Conservation (phyloP, 1,140 invertebrate species). For the Drosophila setifemur region DNA sequence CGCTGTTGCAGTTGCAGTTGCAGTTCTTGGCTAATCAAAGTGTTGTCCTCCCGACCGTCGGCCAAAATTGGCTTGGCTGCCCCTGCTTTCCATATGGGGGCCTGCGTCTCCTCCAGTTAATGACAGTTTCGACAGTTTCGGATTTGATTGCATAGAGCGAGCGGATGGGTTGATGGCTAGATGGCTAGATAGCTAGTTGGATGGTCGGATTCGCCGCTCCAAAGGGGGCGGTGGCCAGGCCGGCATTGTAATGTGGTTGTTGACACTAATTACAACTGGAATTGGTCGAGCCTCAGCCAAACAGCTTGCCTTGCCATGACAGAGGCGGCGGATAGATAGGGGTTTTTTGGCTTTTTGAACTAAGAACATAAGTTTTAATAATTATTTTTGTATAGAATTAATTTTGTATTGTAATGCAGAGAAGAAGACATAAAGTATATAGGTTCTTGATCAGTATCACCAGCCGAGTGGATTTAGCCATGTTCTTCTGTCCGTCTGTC, state of each 20-base stretch:
- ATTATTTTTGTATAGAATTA: no score
- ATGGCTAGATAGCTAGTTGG: slow-evolving; percentile 26
- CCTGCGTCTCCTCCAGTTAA: slow-evolving; percentile 48
- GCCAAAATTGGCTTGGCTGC: slow-evolving; percentile 15
- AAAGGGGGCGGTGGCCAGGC: slow-evolving; percentile 7
- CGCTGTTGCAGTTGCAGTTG: slow-evolving; percentile 23
- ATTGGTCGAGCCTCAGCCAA: slow-evolving; percentile 53
- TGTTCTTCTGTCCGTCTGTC: no score
- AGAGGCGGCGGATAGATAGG: neutral
- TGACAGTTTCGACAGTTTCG: slow-evolving; percentile 74
- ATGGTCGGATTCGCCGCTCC: neutral
- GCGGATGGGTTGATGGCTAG: no score
- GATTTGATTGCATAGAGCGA: slow-evolving; percentile 62
- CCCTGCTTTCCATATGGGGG: slow-evolving; percentile 32
- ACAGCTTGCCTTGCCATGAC: slow-evolving; percentile 14
- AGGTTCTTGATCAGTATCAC: no score
- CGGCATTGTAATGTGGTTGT: slow-evolving; percentile 76
- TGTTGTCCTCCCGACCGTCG: slow-evolving; percentile 19
- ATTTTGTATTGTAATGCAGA: no score
- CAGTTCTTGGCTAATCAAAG: slow-evolving; percentile 59
- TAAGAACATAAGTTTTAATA: no score
- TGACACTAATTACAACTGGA: slow-evolving; percentile 80
- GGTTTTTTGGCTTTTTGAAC: no score
- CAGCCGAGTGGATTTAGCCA: no score
- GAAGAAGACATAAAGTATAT: no score